Conservation (phyloP, 1,140 invertebrate genomes). For the Ostrea denselamellosa region DNA sequence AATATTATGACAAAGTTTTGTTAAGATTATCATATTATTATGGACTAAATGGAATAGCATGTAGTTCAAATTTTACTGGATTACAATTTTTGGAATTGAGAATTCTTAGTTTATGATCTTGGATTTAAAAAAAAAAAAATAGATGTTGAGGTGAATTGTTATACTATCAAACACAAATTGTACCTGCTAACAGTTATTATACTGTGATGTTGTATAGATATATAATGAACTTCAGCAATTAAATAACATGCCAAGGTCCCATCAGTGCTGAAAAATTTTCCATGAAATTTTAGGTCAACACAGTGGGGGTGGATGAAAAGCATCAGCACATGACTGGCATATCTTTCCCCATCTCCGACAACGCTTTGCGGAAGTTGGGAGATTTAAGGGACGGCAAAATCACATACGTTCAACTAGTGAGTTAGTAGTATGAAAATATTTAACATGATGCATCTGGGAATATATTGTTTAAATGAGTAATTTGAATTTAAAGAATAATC, state of each 20-base stretch:
- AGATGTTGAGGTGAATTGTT: no score
- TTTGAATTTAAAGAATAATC: background rate
- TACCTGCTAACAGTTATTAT: no score
- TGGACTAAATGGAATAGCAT: no score
- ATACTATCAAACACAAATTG: no score
- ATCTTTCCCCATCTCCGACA: slow-evolving; percentile 93
- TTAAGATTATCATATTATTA: no score
- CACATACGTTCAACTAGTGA: slow-evolving; percentile 84
- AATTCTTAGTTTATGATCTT: no score
- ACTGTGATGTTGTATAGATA: background rate
- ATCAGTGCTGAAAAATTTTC: background rate
- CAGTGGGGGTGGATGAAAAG: slow-evolving; percentile 90
- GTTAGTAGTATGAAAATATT: slow-evolving; percentile 31
- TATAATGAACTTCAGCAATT: background rate
- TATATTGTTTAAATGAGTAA: background rate
- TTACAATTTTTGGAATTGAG: no score
- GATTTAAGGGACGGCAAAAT: slow-evolving; percentile 80
- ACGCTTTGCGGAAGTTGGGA: slow-evolving; percentile 87
- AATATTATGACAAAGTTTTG: no score
- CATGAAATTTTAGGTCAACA: slow-evolving; percentile 80
- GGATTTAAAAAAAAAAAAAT: no score
- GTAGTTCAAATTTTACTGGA: no score
- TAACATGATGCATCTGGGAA: background rate
- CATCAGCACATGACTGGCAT: slow-evolving; percentile 95
- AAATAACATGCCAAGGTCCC: no score